Percentiles rank a stretch among this genome's conserved stretches.
These are phyloP conservation scores for Rhabdophis nuchalis DNA, from an alignment of 2,797 vertebrate species.

Conservation along the genomic window DNA sequence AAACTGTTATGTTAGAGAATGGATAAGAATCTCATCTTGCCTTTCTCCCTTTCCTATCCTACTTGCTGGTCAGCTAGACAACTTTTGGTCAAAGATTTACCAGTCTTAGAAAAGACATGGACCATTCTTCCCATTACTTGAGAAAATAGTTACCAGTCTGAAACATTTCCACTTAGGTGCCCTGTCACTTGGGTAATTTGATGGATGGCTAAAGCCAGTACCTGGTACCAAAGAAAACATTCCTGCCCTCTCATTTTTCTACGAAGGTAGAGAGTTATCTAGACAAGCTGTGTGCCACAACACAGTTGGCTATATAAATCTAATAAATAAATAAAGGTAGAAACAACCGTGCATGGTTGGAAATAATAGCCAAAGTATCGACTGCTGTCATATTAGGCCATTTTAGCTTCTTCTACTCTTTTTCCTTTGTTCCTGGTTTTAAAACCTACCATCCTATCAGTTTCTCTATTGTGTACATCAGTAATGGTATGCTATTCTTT, in stretches of 20 bases:
- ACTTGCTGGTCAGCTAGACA: neutral
- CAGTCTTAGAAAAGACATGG: neutral
- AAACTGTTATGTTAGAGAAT: neutral
- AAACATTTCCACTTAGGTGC: neutral
- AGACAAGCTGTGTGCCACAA: neutral
- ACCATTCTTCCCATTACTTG: neutral
- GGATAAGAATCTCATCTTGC: neutral
- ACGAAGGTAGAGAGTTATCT: neutral
- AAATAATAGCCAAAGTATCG: neutral
- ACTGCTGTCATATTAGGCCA: neutral
- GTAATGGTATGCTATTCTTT: no score
- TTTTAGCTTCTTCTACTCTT: neutral
- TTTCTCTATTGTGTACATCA: neutral
- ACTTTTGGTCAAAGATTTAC: neutral
- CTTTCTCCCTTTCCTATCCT: neutral
- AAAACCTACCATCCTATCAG: neutral
- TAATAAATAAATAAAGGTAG: neutral
- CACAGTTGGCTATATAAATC: neutral
- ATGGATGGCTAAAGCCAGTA: neutral
- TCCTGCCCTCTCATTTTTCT: neutral
- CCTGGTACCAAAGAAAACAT: neutral
- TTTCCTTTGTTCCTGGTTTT: neutral
- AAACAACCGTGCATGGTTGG: neutral
- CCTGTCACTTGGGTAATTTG: neutral
- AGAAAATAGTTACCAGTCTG: neutral